Percentiles rank a stretch among this genome's conserved stretches.
Conservation (phyloP, 2,113 vertebrate genomes). For the Ovibos moschatus region DNA sequence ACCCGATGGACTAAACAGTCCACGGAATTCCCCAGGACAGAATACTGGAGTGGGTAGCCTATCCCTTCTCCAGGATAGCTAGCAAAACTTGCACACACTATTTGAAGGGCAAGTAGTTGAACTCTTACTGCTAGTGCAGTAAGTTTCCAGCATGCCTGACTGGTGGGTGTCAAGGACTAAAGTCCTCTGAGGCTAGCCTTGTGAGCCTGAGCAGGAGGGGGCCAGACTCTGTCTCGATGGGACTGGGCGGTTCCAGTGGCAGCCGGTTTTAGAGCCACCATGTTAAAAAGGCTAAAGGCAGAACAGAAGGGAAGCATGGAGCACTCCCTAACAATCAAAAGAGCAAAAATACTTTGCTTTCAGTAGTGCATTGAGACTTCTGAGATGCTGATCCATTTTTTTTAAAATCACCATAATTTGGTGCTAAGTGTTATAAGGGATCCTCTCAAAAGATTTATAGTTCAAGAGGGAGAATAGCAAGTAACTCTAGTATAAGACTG, state of each 20-base stretch:
- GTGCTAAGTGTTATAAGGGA: neutral
- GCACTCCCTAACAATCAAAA: neutral
- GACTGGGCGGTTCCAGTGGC: neutral
- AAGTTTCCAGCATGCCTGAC: neutral
- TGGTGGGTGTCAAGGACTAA: neutral
- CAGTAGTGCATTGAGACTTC: neutral
- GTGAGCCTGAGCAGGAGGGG: neutral
- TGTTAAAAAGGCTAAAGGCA: neutral
- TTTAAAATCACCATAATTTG: neutral
- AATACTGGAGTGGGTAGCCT: neutral
- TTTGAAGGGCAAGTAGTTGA: neutral
- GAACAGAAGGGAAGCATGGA: neutral
- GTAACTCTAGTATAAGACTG: neutral
- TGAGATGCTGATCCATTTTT: neutral
- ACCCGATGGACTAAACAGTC: neutral
- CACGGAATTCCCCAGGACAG: neutral
- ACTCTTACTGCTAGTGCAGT: neutral
- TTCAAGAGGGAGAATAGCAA: neutral
- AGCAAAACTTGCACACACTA: neutral
- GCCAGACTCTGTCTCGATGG: neutral
- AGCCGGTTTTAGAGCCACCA: neutral
- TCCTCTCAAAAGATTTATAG: conserved; percentile 24
- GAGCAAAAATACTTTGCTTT: conserved; percentile 3
- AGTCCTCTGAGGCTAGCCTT: neutral
- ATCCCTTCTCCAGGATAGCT: neutral